A percentile compares a stretch with the other conserved stretches of the same genome.
These are phyloP conservation scores for Carollia perspicillata DNA, from an alignment of 2,113 vertebrate genomes.

Conservation along the genomic window DNA sequence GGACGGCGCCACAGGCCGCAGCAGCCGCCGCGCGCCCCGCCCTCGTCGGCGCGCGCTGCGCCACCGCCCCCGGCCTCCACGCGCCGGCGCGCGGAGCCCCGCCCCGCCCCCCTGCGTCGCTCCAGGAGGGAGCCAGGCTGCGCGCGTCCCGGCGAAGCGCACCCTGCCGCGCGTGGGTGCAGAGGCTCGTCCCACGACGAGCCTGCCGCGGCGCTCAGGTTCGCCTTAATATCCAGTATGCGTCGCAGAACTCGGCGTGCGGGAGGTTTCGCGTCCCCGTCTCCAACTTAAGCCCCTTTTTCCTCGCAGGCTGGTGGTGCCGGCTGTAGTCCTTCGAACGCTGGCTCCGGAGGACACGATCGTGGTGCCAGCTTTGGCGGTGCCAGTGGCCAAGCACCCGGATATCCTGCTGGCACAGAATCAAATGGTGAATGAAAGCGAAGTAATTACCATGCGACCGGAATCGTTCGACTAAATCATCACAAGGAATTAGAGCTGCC, in stretches of 20 bases:
- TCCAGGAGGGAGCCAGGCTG: neutral
- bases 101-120: neutral
- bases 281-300: rapidly evolving
- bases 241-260: neutral
- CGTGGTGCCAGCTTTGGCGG: neutral
- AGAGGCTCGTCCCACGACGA: rapidly evolving
- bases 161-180: no score
- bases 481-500: neutral
- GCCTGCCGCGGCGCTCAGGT: neutral
- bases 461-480: neutral
- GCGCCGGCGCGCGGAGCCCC: neutral
- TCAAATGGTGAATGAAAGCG: neutral
- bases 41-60: neutral
- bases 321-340: no score
- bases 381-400: neutral
- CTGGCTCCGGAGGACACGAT: neutral
- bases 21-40: conserved; percentile 16
- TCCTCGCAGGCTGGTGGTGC: rapidly evolving
- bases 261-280: neutral
- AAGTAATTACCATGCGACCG: neutral
- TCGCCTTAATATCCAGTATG: neutral
- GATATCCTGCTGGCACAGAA: neutral
- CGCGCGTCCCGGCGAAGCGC: neutral
- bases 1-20: conserved; percentile 66
- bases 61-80: neutral